Conservation (phyloP, 2,113 vertebrate genomes). For the Carettochelys insculpta region DNA sequence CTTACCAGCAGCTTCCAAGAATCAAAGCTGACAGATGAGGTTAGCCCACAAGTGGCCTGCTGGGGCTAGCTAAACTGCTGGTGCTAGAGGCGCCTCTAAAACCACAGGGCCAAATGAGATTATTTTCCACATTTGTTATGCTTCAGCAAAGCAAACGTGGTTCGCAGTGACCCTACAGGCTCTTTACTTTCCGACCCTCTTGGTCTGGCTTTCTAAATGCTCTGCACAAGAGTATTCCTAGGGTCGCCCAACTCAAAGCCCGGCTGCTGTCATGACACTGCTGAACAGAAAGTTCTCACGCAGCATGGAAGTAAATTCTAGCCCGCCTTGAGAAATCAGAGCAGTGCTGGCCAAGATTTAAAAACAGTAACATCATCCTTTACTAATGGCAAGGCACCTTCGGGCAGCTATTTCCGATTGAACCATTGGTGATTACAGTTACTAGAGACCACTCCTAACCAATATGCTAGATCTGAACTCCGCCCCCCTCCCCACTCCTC, state of each 20-base stretch:
- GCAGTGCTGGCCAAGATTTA: not conserved
- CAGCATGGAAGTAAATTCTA: not conserved
- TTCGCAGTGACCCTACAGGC: not conserved
- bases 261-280: fast-evolving
- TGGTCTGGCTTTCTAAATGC: not conserved
- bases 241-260: not conserved
- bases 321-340: not conserved
- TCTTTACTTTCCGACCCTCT: not conserved
- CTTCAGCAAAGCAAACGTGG: not conserved
- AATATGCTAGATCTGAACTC: not conserved
- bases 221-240: not conserved
- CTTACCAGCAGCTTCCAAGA: not conserved
- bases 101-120: not conserved
- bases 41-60: fast-evolving
- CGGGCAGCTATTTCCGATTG: not conserved
- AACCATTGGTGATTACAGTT: not conserved
- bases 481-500: too few species aligned
- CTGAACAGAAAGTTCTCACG: not conserved
- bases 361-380: not conserved
- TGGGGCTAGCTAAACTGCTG: fast-evolving
- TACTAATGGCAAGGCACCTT: too few species aligned
- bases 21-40: not conserved
- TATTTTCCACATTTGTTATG: not conserved
- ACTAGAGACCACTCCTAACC: not conserved
- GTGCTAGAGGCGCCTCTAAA: fast-evolving